Evolutionary conservation across 2,113 vertebrate species (phyloP).

Genomic region (Bubo scandiacus): DNA sequence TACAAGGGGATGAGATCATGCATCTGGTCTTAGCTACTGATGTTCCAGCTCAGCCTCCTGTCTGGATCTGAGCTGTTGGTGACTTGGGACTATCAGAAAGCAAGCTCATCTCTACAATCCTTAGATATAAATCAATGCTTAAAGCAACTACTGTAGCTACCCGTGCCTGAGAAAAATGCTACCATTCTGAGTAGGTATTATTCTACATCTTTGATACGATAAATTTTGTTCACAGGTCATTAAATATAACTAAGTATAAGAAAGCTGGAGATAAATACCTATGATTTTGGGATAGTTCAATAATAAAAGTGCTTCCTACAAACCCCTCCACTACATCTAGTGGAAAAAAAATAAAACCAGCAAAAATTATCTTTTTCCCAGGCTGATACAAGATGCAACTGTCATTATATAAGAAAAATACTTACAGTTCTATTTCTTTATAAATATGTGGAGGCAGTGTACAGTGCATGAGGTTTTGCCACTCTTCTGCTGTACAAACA

Average conservation of each 20-base stretch:
- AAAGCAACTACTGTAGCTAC: background rate
- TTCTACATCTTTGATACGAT: background rate
- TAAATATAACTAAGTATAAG: background rate
- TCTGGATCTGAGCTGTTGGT: background rate
- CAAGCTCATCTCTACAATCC: background rate
- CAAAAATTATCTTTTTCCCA: background rate
- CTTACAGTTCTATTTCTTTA: slow-evolving; percentile 93
- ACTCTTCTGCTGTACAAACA: slow-evolving; percentile 95
- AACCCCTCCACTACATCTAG: background rate
- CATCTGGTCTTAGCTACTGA: background rate
- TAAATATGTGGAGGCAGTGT: slow-evolving; percentile 85
- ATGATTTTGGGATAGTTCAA: background rate
- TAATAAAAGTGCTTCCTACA: background rate
- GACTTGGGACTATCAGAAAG: background rate
- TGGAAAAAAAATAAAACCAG: background rate
- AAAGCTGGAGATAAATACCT: background rate
- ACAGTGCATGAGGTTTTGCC: slow-evolving; percentile 90
- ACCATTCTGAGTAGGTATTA: background rate
- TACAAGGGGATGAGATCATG: background rate
- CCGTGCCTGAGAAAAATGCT: background rate
- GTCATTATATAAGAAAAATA: background rate
- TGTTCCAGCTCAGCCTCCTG: background rate
- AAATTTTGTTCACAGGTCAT: background rate
- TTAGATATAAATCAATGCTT: background rate
- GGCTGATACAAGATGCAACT: background rate